Base-by-base conservation (phyloP, 2,888 invertebrate genomes). In the Phaedon cochleariae region DNA sequence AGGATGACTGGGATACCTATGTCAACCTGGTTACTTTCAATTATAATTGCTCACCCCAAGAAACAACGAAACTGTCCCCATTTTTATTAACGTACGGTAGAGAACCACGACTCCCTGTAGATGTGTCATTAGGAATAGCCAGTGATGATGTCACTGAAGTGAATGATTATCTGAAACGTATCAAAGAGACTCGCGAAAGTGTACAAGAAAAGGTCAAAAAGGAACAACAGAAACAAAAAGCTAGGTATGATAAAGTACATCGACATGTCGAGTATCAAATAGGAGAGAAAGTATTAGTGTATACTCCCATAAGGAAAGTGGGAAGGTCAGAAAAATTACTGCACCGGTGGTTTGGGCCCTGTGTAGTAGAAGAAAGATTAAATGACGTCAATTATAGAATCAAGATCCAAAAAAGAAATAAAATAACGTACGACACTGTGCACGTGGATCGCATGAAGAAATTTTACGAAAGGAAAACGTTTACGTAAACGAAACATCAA, bases 71-170 rank as follows among this genome's bases (percentile, higher is more conserved):
- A 54, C 4, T 20, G 7, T 34, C 37, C 20, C 53, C 37, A 18
- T 34, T 54, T 54, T 34, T 37, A 54, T 17, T 54, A 34, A 37
- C 37, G 17, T 54, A 54, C n/a, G 53, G 53, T 37, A 31, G 53
- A 12, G 53, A 54, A 37, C 34, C 53, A 20, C 37, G 37, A 18
- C 6, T 54, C 12, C 20, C 53, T 6, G 21, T 18, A 20, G 53
- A 54, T 12, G 37, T 34, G 22, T 20, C 53, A 6, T 54, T 54
- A 18, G 54, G 37, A 20, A 21, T 37, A 7, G 18, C 10, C 12
- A 15, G 10, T 18, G 22, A 22, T 20, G 12, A 54, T 2, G 22
- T 34, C 22, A 20, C 20, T 1, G 37, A 54, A 2, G 34, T 18
- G 6, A 34, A 54, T 34, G 7, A 54, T 34, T 34, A 7, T 17